A percentile compares a stretch with the other conserved stretches of the same genome.
phyloP scores from a whole-genome alignment of 1,140 invertebrate genomes.

The Drosophila jambulina region DNA sequence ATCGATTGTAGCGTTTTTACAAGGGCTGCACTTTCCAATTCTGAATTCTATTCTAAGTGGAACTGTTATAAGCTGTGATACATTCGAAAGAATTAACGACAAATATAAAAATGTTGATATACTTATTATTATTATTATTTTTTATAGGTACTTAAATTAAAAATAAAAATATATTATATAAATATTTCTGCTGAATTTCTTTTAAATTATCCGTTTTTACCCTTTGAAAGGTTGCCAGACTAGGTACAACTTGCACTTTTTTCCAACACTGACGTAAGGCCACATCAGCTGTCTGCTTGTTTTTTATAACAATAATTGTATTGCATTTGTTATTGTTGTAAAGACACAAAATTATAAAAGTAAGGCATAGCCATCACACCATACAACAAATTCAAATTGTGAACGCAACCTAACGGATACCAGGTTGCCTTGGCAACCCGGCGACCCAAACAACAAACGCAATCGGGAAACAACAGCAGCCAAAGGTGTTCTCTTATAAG shows the following conservation, averaged over 20 bases:
- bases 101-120: too few species aligned
- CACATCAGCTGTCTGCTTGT: conserved; percentile 1
- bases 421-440: conserved; percentile 12
- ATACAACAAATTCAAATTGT: not conserved
- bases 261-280: not conserved
- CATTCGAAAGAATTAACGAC: too few species aligned
- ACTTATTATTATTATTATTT: too few species aligned
- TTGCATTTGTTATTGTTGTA: conserved; percentile 1
- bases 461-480: not conserved
- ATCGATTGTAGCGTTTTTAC: not conserved
- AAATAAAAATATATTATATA: too few species aligned
- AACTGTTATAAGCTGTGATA: too few species aligned
- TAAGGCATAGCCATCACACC: not conserved
- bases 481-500: not conserved
- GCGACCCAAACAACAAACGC: not conserved
- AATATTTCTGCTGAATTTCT: too few species aligned
- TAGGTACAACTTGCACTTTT: not conserved
- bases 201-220: too few species aligned
- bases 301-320: not conserved
- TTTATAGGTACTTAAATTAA: too few species aligned
- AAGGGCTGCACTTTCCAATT: not conserved
- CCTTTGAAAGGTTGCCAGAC: not conserved
- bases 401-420: too few species aligned
- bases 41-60: too few species aligned
- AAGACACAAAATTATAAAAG: too few species aligned